Evolutionary conservation across 2,888 invertebrate genomes (phyloP).

Genomic region (Campaea margaritaria): DNA sequence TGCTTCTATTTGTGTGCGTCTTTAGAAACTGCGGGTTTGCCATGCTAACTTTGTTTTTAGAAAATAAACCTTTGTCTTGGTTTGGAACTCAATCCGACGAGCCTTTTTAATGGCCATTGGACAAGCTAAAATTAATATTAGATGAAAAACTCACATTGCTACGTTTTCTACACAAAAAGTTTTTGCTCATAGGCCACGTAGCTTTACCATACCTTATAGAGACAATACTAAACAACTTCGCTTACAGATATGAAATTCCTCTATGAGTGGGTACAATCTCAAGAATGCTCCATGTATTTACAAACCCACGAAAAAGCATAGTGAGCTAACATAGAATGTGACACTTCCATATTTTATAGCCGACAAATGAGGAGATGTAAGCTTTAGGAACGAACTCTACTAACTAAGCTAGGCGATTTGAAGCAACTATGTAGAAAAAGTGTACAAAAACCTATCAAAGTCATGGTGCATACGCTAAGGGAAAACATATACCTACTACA

Average conservation of each 20-base stretch:
- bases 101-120: too few relatives aligned
- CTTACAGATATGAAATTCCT: slow-evolving; percentile 23
- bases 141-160: too few relatives aligned
- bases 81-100: slow-evolving; percentile 1
- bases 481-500: too few relatives aligned
- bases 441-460: too few relatives aligned
- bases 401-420: not conserved
- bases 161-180: too few relatives aligned
- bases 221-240: slow-evolving; percentile 11
- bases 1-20: slow-evolving; percentile 10
- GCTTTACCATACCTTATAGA: slow-evolving; percentile 5
- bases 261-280: not conserved
- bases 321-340: slow-evolving; percentile 47
- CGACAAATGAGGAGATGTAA: slow-evolving; percentile 36
- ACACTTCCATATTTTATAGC: slow-evolving; percentile 44
- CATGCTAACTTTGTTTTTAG: slow-evolving; percentile 7
- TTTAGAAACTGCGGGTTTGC: slow-evolving; percentile 3
- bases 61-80: slow-evolving; percentile 16
- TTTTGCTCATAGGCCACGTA: not conserved
- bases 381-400: not conserved
- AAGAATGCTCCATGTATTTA: slow-evolving; percentile 9
- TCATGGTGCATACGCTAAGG: too few relatives aligned
- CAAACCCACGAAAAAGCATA: slow-evolving; percentile 34
- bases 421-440: not conserved
- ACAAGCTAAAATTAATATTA: too few relatives aligned